Evolutionary conservation across 2,113 vertebrate species (phyloP).

Genomic region (Channa maculata): DNA sequence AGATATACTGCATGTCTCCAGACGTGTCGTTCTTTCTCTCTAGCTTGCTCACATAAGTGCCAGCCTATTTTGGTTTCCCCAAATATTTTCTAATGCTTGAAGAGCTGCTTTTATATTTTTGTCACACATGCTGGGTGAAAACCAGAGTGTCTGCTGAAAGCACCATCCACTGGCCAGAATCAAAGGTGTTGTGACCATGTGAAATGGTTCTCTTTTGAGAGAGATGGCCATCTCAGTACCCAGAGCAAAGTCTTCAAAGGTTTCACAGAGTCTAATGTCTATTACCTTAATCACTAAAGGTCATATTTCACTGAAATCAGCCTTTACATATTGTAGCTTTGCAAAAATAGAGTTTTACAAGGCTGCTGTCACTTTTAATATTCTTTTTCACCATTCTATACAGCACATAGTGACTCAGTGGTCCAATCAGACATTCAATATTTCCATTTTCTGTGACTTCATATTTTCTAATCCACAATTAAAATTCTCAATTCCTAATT

Average conservation of each 20-base stretch:
- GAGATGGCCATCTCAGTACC: conserved; percentile 64
- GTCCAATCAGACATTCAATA: no score
- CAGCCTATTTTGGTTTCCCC: conserved; percentile 82
- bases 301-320: conserved; percentile 27
- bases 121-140: conserved; percentile 70
- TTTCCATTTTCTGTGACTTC: no score
- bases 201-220: conserved; percentile 70
- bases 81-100: conserved; percentile 83
- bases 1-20: conserved; percentile 71
- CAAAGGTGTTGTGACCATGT: conserved; percentile 71
- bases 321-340: no score
- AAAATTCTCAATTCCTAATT: no score
- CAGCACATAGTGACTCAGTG: no score
- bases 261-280: conserved; percentile 14
- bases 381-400: no score
- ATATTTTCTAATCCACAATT: no score
- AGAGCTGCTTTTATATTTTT: conserved; percentile 79
- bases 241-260: conserved; percentile 30
- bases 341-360: no score
- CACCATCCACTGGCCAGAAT: conserved; percentile 76
- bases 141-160: conserved; percentile 75
- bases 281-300: neutral
- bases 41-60: conserved; percentile 62
- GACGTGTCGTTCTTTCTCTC: conserved; percentile 62
- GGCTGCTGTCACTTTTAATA: no score